A percentile compares a stretch with the other conserved stretches of the same genome.
Evolutionary conservation across 2,113 vertebrate species (phyloP).

Genomic region (Ceyx margarethae): DNA sequence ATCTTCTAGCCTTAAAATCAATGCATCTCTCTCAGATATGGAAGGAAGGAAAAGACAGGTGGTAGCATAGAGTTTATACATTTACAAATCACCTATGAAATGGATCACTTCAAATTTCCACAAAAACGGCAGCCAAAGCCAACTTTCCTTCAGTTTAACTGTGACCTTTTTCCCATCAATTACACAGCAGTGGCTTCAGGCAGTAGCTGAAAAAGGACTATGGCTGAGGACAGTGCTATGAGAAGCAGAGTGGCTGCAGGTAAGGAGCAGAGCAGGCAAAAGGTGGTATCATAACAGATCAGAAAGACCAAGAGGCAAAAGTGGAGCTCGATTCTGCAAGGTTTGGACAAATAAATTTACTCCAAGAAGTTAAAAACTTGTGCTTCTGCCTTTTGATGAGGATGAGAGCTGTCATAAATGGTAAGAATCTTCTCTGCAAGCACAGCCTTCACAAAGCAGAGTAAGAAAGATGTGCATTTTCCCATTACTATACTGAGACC

Average conservation of each 20-base stretch:
- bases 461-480: not conserved
- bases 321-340: not conserved
- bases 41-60: not conserved
- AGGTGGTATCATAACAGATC: not conserved
- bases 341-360: not conserved
- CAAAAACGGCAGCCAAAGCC: not conserved
- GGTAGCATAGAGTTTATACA: not conserved
- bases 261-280: not conserved
- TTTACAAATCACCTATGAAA: not conserved
- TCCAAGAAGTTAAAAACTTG: not conserved
- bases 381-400: not conserved
- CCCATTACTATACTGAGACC: not conserved
- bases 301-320: not conserved
- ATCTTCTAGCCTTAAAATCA: slow-evolving; percentile 10
- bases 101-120: not conserved
- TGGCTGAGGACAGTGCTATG: rapidly evolving
- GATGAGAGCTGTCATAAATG: not conserved
- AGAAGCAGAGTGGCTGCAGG: not conserved
- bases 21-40: not conserved
- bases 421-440: not conserved
- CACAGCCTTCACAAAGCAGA: not conserved
- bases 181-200: not conserved
- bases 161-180: not conserved
- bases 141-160: not conserved
- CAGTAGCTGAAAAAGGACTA: not conserved